phyloP scores from a whole-genome alignment of 2,797 vertebrate species.

The Lacerta viridis region DNA sequence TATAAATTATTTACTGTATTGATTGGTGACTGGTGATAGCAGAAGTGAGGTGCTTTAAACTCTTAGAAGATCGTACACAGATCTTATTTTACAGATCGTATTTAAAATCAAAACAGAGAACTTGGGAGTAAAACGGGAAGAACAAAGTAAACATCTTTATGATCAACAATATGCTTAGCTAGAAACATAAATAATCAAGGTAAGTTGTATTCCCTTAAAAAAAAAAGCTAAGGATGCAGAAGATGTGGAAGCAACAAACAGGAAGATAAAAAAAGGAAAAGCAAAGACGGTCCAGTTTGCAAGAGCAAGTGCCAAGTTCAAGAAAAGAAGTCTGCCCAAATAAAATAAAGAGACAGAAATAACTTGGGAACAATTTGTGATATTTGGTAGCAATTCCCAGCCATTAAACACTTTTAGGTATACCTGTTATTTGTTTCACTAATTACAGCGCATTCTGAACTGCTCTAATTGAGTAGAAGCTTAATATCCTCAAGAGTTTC shows the following conservation, averaged over 20 bases:
- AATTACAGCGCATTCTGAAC: conserved; percentile 45
- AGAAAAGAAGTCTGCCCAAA: conserved; percentile 10
- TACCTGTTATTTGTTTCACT: conserved; percentile 46
- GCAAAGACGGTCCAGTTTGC: not conserved
- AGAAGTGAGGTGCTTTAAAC: not conserved
- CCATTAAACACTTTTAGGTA: conserved; percentile 22
- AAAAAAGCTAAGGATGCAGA: not conserved
- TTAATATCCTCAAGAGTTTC: conserved; percentile 48
- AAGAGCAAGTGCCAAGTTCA: not conserved
- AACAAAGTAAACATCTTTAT: fast-evolving
- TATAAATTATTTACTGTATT: not conserved
- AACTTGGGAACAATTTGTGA: not conserved
- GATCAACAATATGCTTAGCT: not conserved
- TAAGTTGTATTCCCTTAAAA: not conserved
- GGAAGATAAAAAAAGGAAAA: not conserved
- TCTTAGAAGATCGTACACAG: not conserved
- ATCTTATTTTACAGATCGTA: not conserved
- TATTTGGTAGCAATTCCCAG: not conserved
- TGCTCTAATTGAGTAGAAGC: conserved; percentile 35
- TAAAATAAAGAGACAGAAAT: conserved; percentile 43
- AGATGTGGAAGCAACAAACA: conserved; percentile 4
- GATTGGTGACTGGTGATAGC: not conserved
- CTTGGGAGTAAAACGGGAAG: not conserved
- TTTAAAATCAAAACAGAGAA: not conserved
- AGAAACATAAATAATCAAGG: not conserved